A percentile compares a stretch with the other conserved stretches of the same genome.
Conservation (phyloP, 2,888 invertebrate genomes). For the Embidobia sp. region DNA sequence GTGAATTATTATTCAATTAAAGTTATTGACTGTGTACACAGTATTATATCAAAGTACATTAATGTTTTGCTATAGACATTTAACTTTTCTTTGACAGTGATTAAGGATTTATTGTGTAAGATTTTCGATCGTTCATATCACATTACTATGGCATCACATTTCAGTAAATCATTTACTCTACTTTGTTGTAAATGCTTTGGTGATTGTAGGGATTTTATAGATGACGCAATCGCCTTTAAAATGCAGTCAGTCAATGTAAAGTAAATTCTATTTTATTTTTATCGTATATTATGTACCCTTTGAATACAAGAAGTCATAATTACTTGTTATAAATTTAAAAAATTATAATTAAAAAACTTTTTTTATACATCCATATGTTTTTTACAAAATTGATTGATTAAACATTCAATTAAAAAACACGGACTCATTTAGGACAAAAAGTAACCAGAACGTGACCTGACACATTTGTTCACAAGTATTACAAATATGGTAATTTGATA, state of each 20-base stretch:
- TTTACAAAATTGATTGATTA: too few species aligned
- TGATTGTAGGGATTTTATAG: slow-evolving; percentile 2
- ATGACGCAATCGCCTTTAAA: slow-evolving; percentile 17
- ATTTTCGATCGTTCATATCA: slow-evolving; percentile 39
- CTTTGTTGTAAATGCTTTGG: slow-evolving; percentile 13
- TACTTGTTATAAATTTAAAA: too few species aligned
- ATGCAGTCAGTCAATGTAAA: neutral
- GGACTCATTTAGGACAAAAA: too few species aligned
- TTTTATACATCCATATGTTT: too few species aligned
- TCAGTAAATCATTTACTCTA: slow-evolving; percentile 40
- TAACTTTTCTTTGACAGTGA: slow-evolving; percentile 5
- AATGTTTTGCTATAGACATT: neutral
- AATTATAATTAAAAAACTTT: too few species aligned
- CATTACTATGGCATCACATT: slow-evolving; percentile 40
- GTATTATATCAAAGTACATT: too few species aligned
- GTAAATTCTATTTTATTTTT: too few species aligned
- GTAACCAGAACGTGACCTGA: neutral
- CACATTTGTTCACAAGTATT: slow-evolving; percentile 40
- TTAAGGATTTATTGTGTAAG: slow-evolving; percentile 48
- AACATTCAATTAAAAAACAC: too few species aligned
- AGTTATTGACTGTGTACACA: too few species aligned
- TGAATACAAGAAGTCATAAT: too few species aligned
- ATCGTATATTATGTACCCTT: too few species aligned
- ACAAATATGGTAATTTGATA: slow-evolving; percentile 10
- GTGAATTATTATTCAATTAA: too few species aligned